Evolutionary conservation across 2,888 invertebrate genomes (phyloP).

Genomic region (Lithophane socia): DNA sequence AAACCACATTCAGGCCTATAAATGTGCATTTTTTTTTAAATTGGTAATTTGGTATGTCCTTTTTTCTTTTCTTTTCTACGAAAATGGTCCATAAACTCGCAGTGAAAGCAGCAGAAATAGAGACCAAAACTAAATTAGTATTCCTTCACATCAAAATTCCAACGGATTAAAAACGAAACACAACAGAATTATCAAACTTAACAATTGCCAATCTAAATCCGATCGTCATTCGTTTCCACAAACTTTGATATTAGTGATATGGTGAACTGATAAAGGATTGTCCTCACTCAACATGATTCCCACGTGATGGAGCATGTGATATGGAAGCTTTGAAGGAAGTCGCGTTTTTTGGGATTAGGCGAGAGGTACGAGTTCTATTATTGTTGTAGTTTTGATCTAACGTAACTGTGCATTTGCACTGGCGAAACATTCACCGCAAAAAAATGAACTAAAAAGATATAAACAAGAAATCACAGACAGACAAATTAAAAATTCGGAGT

Average conservation of each 20-base stretch:
- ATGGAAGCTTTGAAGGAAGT: conserved; percentile 24
- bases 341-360: conserved; percentile 50
- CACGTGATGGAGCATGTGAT: conserved; percentile 38
- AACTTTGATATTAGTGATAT: conserved; percentile 30
- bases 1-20: too few relatives aligned
- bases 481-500: too few relatives aligned
- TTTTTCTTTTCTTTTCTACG: too few relatives aligned
- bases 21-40: too few relatives aligned
- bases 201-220: conserved; percentile 59
- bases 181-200: conserved; percentile 32
- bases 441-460: too few relatives aligned
- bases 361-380: not conserved
- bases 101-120: too few relatives aligned
- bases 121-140: too few relatives aligned
- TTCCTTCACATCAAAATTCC: conserved; percentile 6
- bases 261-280: conserved; percentile 70
- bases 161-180: conserved; percentile 28
- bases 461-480: too few relatives aligned
- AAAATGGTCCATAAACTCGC: too few relatives aligned
- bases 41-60: too few relatives aligned
- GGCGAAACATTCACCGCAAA: too few relatives aligned
- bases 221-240: conserved; percentile 50
- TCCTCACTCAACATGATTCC: conserved; percentile 62
- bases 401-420: too few relatives aligned
- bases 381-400: not conserved